phyloP scores from a whole-genome alignment of 2,797 vertebrate genomes.

The Chaenodraco wilsoni region DNA sequence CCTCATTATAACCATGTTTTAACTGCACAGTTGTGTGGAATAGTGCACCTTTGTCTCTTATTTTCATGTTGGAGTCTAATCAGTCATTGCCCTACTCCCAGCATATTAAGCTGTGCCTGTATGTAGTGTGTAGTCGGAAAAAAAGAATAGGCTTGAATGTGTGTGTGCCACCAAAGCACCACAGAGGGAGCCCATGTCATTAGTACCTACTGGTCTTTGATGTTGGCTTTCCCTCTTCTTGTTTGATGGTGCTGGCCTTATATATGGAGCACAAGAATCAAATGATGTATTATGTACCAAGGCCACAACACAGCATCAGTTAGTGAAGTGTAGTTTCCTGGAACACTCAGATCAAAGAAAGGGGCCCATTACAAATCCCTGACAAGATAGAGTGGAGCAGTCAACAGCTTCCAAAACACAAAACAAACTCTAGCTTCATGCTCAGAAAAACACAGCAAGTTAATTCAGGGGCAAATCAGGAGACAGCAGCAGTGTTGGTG shows the following conservation, averaged over 20 bases:
- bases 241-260: constrained; percentile 75
- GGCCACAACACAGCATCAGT: constrained; percentile 56
- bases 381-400: constrained; percentile 46
- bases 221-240: constrained; percentile 65
- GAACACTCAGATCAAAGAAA: constrained; percentile 65
- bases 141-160: constrained; percentile 43
- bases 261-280: constrained; percentile 74
- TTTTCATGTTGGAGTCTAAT: constrained; percentile 29
- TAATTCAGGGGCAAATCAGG: constrained; percentile 36
- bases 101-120: constrained; percentile 31
- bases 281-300: constrained; percentile 65
- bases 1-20: constrained; percentile 18
- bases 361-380: constrained; percentile 40
- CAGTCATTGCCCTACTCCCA: constrained; percentile 31
- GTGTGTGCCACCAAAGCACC: constrained; percentile 48
- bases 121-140: constrained; percentile 7
- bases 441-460: constrained; percentile 27
- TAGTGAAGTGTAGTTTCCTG: constrained; percentile 48
- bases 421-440: constrained; percentile 40
- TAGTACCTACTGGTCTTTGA: constrained; percentile 73
- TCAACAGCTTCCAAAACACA: constrained; percentile 45
- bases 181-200: constrained; percentile 66
- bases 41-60: constrained; percentile 14
- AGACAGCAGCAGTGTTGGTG: background rate
- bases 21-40: constrained; percentile 19